phyloP scores from a whole-genome alignment of 2,888 invertebrate genomes.

The Eudemis profundana region DNA sequence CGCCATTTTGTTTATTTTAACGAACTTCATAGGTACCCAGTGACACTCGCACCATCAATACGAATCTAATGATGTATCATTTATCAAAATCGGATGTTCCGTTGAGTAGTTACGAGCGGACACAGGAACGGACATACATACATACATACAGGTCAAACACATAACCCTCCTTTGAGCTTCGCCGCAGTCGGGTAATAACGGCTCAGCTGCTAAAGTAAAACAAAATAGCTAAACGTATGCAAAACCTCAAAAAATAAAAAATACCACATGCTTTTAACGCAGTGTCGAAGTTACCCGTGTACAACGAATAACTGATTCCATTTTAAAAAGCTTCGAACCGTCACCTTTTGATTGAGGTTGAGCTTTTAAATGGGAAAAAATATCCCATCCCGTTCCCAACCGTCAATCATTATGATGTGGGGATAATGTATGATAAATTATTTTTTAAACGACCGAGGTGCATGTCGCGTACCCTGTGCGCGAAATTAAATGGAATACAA shows the following conservation, averaged over 20 bases:
- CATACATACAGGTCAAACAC: no score
- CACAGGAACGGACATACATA: no score
- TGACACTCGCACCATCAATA: no score
- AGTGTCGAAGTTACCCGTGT: slow-evolving; percentile 8
- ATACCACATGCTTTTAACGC: slow-evolving; percentile 1
- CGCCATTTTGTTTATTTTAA: no score
- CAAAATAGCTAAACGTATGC: neutral
- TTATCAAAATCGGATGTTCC: no score
- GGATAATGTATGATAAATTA: slow-evolving; percentile 37
- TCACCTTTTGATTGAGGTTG: slow-evolving; percentile 33
- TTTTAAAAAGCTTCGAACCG: slow-evolving; percentile 26
- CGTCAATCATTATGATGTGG: slow-evolving; percentile 34
- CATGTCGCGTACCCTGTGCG: neutral
- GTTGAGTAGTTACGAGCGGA: no score
- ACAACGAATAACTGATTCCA: slow-evolving; percentile 28
- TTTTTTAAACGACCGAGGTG: slow-evolving; percentile 29
- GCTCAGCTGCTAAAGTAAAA: neutral
- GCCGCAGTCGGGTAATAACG: no score
- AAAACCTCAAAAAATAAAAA: slow-evolving; percentile 10
- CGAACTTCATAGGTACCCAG: no score
- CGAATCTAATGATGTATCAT: no score
- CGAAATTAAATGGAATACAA: neutral
- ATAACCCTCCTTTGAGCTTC: no score
- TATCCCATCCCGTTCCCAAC: neutral
- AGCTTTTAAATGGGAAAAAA: slow-evolving; percentile 31